Percentiles rank a stretch among this genome's conserved stretches.
These are phyloP conservation scores for Gadopsis bispinosus DNA, from an alignment of 2,797 vertebrate species.

Conservation along the genomic window DNA sequence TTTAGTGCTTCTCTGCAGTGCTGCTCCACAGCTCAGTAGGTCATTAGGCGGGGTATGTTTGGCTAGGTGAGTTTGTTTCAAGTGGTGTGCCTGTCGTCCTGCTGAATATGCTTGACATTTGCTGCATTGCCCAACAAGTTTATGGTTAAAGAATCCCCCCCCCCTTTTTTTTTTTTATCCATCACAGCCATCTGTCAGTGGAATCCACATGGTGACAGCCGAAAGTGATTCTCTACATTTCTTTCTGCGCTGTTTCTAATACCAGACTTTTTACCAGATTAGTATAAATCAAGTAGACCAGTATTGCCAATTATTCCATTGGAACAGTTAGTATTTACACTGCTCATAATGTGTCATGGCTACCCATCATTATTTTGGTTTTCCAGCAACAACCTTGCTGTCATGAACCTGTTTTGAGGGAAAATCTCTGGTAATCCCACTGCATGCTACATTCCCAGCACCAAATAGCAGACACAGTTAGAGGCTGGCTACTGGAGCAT, in stretches of 20 bases:
- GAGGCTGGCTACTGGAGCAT: not conserved
- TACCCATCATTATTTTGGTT: not conserved
- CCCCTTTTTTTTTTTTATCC: not conserved
- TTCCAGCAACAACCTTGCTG: not conserved
- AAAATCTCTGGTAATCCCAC: not conserved
- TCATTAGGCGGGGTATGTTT: constrained; percentile 48
- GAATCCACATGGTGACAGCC: not conserved
- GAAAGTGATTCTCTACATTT: not conserved
- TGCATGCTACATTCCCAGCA: not conserved
- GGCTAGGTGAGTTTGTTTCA: constrained; percentile 51
- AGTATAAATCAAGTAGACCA: constrained; percentile 23
- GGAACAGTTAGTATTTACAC: not conserved
- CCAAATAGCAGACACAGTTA: not conserved
- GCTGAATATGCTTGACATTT: constrained; percentile 4
- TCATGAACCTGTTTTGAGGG: not conserved
- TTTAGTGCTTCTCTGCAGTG: constrained; percentile 65
- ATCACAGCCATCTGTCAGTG: not conserved
- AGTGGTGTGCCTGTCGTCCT: constrained; percentile 34
- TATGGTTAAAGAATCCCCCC: not conserved
- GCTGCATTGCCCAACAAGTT: constrained; percentile 3
- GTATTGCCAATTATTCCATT: not conserved
- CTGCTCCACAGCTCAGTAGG: constrained; percentile 54
- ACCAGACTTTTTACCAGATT: constrained; percentile 41
- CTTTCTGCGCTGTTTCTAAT: constrained; percentile 4
- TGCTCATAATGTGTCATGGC: not conserved